Base-by-base conservation (phyloP, 2,888 invertebrate species). In the Plebejus melissa region DNA sequence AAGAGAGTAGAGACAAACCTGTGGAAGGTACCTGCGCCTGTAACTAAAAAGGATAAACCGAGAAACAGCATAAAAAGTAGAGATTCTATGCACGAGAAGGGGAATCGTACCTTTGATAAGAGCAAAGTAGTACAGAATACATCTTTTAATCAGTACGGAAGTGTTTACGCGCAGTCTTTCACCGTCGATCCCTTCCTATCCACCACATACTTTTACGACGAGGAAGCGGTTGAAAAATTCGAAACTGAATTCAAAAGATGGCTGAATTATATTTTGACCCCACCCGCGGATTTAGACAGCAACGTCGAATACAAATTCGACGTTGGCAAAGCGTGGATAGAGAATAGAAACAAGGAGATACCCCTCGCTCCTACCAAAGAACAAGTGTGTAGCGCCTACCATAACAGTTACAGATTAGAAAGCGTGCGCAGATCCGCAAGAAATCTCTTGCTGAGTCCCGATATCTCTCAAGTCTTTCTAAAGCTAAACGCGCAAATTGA, bases 251-350 rank as follows among this genome's bases (percentile, higher is more conserved):
- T 97, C 77, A 96, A 95, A 83, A 96, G 96, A 80, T 97, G 97
- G 97, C 88, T 97, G 0, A 97, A 97, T 86, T 95, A 95, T 9
- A 89, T 97, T 74, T 89, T 97, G 7, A 96, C 96, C 4, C 96
- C 97, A 0, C 97, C 97, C 0, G 94, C 95, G 0, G 96, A 97
- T 79, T 91, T 97, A 0, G 95, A 96, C 79, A 94, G 95, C 65
- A 92, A 94, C 76, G 88, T 94, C n/a, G 95, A 95, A 80, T 91
- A 93, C 77, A 94, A 95, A 84, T 93, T 96, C 13, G 96, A 97
- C 82, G 94, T 97, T 0, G 96, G 96, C 0, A 96, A 96, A 85
- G 90, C 96, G 0, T 97, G 97, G 95, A 94, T 96, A 79, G 96
- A 96, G 79, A 96, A 96, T 80, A 94, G 96, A 77, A 94, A 94